These are phyloP conservation scores for Aricia artaxerxes DNA, from an alignment of 2,888 invertebrate genomes.

Conservation along the genomic window DNA sequence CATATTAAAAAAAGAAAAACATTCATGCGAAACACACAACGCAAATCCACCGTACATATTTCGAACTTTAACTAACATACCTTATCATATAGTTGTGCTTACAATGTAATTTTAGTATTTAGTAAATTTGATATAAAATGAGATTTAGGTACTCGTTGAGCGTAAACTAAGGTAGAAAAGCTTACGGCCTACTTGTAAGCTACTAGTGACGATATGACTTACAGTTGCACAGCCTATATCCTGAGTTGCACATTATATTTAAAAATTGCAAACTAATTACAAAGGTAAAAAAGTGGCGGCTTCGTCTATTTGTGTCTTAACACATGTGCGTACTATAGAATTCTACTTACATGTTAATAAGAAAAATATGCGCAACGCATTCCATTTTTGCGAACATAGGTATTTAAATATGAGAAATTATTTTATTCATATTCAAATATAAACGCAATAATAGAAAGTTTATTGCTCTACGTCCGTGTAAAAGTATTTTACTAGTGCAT, in stretches of 20 bases:
- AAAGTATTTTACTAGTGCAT: constrained; percentile 27
- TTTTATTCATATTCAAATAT: not conserved
- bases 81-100: not conserved
- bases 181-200: constrained; percentile 13
- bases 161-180: constrained; percentile 27
- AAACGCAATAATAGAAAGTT: not conserved
- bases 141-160: constrained; percentile 18
- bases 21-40: not conserved
- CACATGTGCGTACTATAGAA: not conserved
- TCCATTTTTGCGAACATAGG: not conserved
- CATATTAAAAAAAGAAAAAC: not conserved
- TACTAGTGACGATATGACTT: constrained; percentile 18
- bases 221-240: constrained; percentile 15
- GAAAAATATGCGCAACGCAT: not conserved
- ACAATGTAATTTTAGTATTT: not conserved
- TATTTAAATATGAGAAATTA: not conserved
- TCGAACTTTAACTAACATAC: constrained; percentile 9
- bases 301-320: not conserved
- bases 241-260: not conserved
- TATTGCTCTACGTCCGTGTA: constrained; percentile 25
- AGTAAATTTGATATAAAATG: constrained; percentile 19
- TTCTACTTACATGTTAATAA: not conserved
- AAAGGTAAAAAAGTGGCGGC: not conserved
- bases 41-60: not conserved
- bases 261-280: not conserved